These are phyloP conservation scores for Lysandra coridon DNA, from an alignment of 2,888 invertebrate species.

Conservation along the genomic window DNA sequence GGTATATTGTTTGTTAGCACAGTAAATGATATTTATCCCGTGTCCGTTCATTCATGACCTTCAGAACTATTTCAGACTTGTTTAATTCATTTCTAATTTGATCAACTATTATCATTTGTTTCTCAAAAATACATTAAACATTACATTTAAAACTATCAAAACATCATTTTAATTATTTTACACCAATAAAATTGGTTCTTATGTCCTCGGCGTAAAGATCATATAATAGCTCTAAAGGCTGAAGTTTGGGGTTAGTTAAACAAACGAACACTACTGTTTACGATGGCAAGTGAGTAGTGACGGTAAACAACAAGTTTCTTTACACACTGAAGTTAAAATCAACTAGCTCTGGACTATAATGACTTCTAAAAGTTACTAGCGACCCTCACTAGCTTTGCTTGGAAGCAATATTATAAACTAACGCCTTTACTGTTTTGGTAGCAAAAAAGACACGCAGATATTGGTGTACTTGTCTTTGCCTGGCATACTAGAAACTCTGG, in stretches of 20 bases:
- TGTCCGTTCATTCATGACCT: too few relatives aligned
- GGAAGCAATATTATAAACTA: background rate
- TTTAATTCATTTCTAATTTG: too few relatives aligned
- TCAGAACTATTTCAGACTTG: too few relatives aligned
- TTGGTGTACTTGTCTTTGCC: too few relatives aligned
- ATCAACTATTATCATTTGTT: too few relatives aligned
- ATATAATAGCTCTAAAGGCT: background rate
- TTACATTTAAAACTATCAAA: background rate
- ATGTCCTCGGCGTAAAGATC: background rate
- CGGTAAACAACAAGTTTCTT: constrained; percentile 6
- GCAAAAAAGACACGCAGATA: too few relatives aligned
- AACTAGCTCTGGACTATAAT: background rate
- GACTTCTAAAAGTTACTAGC: constrained; percentile 5
- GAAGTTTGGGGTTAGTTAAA: constrained; percentile 8
- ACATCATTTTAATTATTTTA: background rate
- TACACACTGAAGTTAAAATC: background rate
- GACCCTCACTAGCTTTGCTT: background rate
- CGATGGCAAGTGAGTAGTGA: background rate
- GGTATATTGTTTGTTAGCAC: background rate
- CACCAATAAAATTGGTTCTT: background rate
- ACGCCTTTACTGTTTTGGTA: background rate
- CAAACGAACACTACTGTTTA: constrained; percentile 6
- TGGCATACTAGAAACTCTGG: too few relatives aligned
- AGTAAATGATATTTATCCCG: background rate
- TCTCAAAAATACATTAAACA: background rate